These are phyloP conservation scores for Phlogophora meticulosa DNA, from an alignment of 2,888 invertebrate genomes.

Conservation along the genomic window DNA sequence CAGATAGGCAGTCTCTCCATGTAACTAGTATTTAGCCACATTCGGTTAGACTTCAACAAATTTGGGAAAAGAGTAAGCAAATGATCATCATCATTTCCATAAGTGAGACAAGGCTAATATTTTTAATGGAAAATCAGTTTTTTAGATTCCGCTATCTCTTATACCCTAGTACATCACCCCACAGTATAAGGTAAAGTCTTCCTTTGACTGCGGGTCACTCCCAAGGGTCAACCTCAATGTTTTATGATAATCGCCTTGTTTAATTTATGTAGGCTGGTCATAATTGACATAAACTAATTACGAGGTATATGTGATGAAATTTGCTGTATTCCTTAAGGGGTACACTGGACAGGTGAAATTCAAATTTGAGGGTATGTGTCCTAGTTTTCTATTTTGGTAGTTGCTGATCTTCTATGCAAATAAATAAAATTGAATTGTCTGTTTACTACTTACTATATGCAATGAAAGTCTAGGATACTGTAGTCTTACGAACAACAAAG, in stretches of 20 bases:
- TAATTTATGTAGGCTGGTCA: slow-evolving; percentile 78
- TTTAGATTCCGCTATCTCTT: slow-evolving; percentile 9
- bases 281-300: slow-evolving; percentile 73
- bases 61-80: no score
- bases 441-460: no score
- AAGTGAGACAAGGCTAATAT: no score
- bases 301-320: slow-evolving; percentile 44
- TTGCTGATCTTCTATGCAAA: not conserved
- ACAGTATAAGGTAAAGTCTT: slow-evolving; percentile 73
- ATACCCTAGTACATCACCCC: slow-evolving; percentile 42
- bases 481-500: no score
- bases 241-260: slow-evolving; percentile 83
- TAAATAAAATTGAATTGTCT: not conserved
- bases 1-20: no score
- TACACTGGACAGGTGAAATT: slow-evolving; percentile 13
- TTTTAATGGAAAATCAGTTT: no score
- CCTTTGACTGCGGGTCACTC: slow-evolving; percentile 80
- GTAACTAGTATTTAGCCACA: no score
- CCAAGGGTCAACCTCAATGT: slow-evolving; percentile 75
- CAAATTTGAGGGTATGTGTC: slow-evolving; percentile 12
- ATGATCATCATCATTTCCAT: no score
- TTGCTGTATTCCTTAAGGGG: slow-evolving; percentile 43
- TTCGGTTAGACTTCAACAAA: no score
- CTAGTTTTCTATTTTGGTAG: not conserved
- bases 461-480: no score